Percentiles rank a stretch among this genome's conserved stretches.
phyloP scores from a whole-genome alignment of 2,888 invertebrate genomes.

The Drosophila recens region DNA sequence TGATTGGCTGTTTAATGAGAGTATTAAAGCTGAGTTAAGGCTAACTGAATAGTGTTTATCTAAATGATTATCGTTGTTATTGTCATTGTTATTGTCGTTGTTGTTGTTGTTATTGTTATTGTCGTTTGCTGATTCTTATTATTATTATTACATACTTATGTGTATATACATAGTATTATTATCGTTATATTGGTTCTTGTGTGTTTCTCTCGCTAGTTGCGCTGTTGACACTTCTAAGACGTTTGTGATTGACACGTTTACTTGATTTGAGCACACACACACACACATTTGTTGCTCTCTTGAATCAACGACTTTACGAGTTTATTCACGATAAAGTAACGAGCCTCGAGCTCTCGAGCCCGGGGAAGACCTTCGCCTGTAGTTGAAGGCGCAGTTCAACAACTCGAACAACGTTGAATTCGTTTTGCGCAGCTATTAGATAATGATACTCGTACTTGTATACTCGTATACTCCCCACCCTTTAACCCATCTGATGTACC shows the following conservation, averaged over 20 bases:
- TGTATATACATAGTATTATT: slow-evolving; percentile 16
- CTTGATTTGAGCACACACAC: slow-evolving; percentile 51
- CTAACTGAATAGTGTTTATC: slow-evolving; percentile 25
- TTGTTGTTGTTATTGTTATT: slow-evolving; percentile 24
- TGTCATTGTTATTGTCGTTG: slow-evolving; percentile 12
- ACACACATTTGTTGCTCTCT: slow-evolving; percentile 5
- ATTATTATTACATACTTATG: slow-evolving; percentile 18
- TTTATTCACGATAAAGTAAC: slow-evolving; percentile 56
- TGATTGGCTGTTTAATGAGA: slow-evolving; percentile 15
- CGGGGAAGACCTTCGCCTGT: slow-evolving; percentile 39
- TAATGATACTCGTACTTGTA: slow-evolving; percentile 22
- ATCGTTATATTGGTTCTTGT: slow-evolving; percentile 41
- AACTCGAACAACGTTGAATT: slow-evolving; percentile 49
- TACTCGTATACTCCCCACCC: not conserved
- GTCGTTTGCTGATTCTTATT: slow-evolving; percentile 12
- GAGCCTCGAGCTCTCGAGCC: slow-evolving; percentile 21
- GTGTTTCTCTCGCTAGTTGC: slow-evolving; percentile 19
- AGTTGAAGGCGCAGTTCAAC: slow-evolving; percentile 57
- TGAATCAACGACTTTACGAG: slow-evolving; percentile 49
- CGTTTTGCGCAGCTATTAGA: slow-evolving; percentile 53
- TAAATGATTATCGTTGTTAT: slow-evolving; percentile 25
- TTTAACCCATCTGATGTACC: not conserved
- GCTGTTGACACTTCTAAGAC: slow-evolving; percentile 57
- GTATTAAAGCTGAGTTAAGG: slow-evolving; percentile 14
- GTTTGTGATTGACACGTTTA: slow-evolving; percentile 63